Percentiles rank a stretch among this genome's conserved stretches.
phyloP scores from a whole-genome alignment of 2,888 invertebrate species.

The Cosmia trapezina region DNA sequence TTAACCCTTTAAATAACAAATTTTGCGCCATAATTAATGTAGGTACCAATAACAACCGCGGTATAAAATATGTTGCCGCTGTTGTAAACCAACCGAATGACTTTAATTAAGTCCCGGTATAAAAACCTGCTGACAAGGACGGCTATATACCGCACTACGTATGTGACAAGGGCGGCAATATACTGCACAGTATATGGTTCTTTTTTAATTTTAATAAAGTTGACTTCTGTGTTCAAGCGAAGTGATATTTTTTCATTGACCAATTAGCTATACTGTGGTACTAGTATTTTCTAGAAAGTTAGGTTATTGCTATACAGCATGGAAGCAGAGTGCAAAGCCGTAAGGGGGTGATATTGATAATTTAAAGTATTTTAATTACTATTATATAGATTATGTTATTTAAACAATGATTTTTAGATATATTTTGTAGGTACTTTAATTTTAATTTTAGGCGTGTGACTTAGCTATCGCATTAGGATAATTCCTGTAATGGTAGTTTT shows the following conservation, averaged over 20 bases:
- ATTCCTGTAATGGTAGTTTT: too few relatives aligned
- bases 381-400: too few relatives aligned
- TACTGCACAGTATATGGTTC: conserved; percentile 39
- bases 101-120: conserved; percentile 61
- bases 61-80: conserved; percentile 37
- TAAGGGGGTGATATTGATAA: too few relatives aligned
- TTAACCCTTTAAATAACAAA: conserved; percentile 40
- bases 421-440: too few relatives aligned
- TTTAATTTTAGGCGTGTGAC: too few relatives aligned
- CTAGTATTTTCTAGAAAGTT: background rate
- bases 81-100: conserved; percentile 60
- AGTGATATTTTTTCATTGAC: conserved; percentile 20
- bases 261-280: background rate
- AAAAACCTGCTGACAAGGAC: conserved; percentile 56
- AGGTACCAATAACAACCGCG: conserved; percentile 48
- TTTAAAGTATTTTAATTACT: too few relatives aligned
- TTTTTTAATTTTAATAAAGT: conserved; percentile 64
- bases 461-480: too few relatives aligned
- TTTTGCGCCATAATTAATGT: conserved; percentile 39
- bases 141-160: conserved; percentile 43
- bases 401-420: too few relatives aligned
- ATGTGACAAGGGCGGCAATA: conserved; percentile 40
- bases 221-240: conserved; percentile 5
- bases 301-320: background rate
- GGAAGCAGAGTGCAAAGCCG: too few relatives aligned